These are phyloP conservation scores for Zosterops lateralis DNA, from an alignment of 2,113 vertebrate species.

Conservation along the genomic window DNA sequence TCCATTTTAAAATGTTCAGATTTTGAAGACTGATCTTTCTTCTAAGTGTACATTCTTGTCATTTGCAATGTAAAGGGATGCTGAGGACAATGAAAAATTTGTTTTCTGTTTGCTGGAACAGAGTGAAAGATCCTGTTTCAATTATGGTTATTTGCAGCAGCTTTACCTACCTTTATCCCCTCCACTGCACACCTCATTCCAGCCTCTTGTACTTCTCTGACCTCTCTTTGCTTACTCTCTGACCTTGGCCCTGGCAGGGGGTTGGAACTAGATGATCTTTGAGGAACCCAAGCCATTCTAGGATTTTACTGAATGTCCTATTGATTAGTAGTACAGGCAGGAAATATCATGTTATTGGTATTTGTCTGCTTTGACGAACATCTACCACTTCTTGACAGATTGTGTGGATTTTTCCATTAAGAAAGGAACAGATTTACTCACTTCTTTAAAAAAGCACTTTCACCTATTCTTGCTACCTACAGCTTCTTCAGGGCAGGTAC, in stretches of 20 bases:
- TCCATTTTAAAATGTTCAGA: neutral
- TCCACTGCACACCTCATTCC: neutral
- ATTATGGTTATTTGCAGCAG: neutral
- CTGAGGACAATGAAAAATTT: neutral
- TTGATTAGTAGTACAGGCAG: neutral
- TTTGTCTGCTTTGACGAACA: neutral
- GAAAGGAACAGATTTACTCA: neutral
- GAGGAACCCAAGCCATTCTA: neutral
- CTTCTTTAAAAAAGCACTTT: neutral
- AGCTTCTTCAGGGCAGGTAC: neutral
- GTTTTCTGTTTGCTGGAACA: neutral
- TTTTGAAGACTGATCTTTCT: neutral
- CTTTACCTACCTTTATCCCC: neutral
- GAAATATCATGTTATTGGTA: neutral
- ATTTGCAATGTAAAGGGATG: neutral
- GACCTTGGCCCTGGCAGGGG: neutral
- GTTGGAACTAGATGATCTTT: neutral
- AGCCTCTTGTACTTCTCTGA: neutral
- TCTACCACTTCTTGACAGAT: neutral
- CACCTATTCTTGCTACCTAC: neutral
- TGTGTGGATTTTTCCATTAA: neutral
- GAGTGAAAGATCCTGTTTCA: neutral
- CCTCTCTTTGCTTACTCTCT: neutral
- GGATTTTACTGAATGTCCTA: neutral
- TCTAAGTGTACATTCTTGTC: neutral